These are phyloP conservation scores for Bagarius yarrelli DNA, from an alignment of 2,113 vertebrate genomes.

Conservation along the genomic window DNA sequence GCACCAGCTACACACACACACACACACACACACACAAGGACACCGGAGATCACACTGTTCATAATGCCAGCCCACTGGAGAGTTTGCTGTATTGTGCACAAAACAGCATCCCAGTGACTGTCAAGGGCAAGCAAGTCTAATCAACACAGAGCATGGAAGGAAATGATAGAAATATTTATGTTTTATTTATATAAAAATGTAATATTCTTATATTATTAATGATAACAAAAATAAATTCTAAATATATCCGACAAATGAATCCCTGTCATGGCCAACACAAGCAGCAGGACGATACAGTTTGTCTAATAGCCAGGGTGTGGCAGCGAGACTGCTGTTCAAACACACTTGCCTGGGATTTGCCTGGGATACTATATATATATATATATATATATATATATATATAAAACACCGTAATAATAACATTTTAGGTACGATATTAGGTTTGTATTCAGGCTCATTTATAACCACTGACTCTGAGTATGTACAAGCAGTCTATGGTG, in stretches of 20 bases:
- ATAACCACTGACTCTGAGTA: background rate
- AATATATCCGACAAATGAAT: background rate
- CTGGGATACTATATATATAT: constrained; percentile 48
- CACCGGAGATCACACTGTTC: constrained; percentile 36
- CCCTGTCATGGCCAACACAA: constrained; percentile 44
- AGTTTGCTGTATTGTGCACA: constrained; percentile 34
- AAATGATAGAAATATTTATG: background rate
- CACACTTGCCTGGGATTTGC: constrained; percentile 62
- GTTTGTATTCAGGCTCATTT: background rate
- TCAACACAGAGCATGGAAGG: background rate
- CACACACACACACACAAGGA: constrained; percentile 12
- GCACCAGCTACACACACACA: background rate
- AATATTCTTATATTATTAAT: background rate
- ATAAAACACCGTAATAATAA: constrained; percentile 41
- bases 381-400: no score
- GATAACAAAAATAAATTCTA: background rate
- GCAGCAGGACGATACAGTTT: constrained; percentile 35
- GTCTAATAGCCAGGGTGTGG: constrained; percentile 60
- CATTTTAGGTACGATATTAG: constrained; percentile 36
- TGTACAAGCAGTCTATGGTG: background rate
- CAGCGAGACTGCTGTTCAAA: constrained; percentile 36
- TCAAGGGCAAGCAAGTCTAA: constrained; percentile 22
- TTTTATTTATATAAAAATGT: background rate
- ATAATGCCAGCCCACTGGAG: constrained; percentile 1
- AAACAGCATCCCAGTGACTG: constrained; percentile 27